A percentile compares a stretch with the other conserved stretches of the same genome.
phyloP scores from a whole-genome alignment of 2,888 invertebrate genomes.

The Steinernema scapterisci region DNA sequence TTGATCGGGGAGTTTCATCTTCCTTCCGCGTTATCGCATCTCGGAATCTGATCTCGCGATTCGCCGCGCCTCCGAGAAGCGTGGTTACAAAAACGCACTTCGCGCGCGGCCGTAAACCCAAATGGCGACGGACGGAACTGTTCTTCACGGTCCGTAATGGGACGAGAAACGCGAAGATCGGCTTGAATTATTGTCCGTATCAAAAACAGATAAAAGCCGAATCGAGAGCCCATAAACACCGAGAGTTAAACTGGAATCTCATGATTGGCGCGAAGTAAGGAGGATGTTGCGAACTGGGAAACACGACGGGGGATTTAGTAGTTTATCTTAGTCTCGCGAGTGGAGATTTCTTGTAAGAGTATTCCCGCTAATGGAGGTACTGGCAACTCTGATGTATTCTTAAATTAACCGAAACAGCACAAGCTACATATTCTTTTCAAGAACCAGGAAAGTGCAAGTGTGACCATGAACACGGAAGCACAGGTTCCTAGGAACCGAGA shows the following conservation, averaged over 20 bases:
- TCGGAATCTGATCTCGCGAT: not conserved
- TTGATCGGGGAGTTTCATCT: conserved; percentile 12
- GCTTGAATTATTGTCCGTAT: conserved; percentile 16
- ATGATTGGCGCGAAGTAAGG: no score
- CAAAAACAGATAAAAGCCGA: not conserved
- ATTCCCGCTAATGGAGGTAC: no score
- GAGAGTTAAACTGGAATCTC: no score
- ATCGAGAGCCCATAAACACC: not conserved
- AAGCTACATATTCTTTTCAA: no score
- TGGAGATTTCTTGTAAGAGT: no score
- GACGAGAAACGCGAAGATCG: conserved; percentile 8
- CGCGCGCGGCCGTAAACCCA: conserved; percentile 21
- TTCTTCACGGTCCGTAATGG: not conserved
- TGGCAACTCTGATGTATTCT: no score
- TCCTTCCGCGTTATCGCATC: conserved; percentile 3
- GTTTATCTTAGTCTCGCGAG: not conserved
- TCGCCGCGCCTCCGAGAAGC: not conserved
- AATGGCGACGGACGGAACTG: conserved; percentile 25
- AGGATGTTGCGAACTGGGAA: no score
- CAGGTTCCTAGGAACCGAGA: no score
- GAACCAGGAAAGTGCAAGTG: no score
- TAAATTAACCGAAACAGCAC: not conserved
- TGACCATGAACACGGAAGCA: no score
- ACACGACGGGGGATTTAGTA: no score
- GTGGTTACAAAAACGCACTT: conserved; percentile 13